Conservation (phyloP, 2,797 vertebrate species). For the Argentina silus region DNA sequence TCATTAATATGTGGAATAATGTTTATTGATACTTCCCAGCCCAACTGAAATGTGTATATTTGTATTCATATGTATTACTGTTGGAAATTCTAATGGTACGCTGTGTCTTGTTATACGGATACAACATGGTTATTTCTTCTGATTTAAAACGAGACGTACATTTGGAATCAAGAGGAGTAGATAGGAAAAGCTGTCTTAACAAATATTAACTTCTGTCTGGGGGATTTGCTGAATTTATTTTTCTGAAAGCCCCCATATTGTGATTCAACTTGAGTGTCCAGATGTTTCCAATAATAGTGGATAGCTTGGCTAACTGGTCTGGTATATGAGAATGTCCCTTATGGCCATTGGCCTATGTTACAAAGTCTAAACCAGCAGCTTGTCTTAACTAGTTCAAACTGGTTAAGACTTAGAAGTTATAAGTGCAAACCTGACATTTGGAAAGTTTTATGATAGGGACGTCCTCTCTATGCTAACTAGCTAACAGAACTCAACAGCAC, state of each 20-base stretch:
- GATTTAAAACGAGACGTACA: neutral
- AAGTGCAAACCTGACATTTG: constrained; percentile 37
- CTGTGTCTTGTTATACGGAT: neutral
- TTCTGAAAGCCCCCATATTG: constrained; percentile 48
- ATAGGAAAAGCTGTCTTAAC: constrained; percentile 55
- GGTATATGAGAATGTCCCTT: constrained; percentile 40
- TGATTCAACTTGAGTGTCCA: constrained; percentile 48
- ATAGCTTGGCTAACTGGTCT: constrained; percentile 44
- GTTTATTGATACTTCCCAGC: neutral
- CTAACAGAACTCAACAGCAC: constrained; percentile 44
- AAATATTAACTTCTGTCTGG: constrained; percentile 65
- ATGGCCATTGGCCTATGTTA: constrained; percentile 9
- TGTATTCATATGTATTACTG: neutral
- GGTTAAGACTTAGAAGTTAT: neutral
- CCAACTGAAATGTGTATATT: neutral
- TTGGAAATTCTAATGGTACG: neutral
- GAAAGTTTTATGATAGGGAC: constrained; percentile 48
- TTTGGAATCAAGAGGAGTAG: constrained; percentile 26
- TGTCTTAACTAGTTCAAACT: constrained; percentile 41
- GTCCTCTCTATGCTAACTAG: constrained; percentile 59
- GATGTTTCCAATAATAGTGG: constrained; percentile 59
- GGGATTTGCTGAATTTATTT: constrained; percentile 61
- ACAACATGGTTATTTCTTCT: neutral
- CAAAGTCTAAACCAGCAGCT: constrained; percentile 13
- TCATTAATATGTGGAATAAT: neutral